Percentiles rank a stretch among this genome's conserved stretches.
These are phyloP conservation scores for Zygogramma bicolorata DNA, from an alignment of 2,888 invertebrate species.

Conservation along the genomic window DNA sequence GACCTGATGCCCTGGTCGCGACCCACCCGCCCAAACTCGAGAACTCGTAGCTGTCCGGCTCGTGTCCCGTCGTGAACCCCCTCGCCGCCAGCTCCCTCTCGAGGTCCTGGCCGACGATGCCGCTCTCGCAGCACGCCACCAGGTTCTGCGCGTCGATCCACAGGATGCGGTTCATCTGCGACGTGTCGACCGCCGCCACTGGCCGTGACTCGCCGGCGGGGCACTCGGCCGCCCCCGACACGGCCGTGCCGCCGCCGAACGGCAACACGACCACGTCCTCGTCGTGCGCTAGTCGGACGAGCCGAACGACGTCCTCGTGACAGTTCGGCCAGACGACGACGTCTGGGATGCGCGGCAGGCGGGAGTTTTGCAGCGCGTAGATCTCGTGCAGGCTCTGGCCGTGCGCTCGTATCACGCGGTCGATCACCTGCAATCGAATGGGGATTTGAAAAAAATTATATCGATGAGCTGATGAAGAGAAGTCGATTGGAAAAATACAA, in stretches of 20 bases:
- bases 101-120: constrained; percentile 94
- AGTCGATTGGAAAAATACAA: too few relatives aligned
- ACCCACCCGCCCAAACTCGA: constrained; percentile 96
- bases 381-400: constrained; percentile 96
- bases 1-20: constrained; percentile 72
- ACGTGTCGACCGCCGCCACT: constrained; percentile 92
- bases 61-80: constrained; percentile 93
- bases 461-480: too few relatives aligned
- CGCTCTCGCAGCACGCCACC: constrained; percentile 86
- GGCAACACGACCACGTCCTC: constrained; percentile 89
- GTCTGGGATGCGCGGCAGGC: constrained; percentile 90
- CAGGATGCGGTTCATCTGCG: constrained; percentile 94
- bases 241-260: constrained; percentile 73
- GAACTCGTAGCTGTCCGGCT: constrained; percentile 99
- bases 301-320: constrained; percentile 86
- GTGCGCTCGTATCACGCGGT: constrained; percentile 89
- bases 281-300: constrained; percentile 82
- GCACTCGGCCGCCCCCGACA: constrained; percentile 74
- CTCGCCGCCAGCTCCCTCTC: constrained; percentile 84
- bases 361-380: constrained; percentile 78
- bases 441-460: too few relatives aligned
- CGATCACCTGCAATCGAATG: constrained; percentile 71
- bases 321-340: constrained; percentile 91
- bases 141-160: constrained; percentile 92
- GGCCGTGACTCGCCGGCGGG: constrained; percentile 82